A percentile compares a stretch with the other conserved stretches of the same genome.
These are phyloP conservation scores for Crossaster papposus DNA, from an alignment of 53 echinoderm and acorn worm species.

Conservation along the genomic window DNA sequence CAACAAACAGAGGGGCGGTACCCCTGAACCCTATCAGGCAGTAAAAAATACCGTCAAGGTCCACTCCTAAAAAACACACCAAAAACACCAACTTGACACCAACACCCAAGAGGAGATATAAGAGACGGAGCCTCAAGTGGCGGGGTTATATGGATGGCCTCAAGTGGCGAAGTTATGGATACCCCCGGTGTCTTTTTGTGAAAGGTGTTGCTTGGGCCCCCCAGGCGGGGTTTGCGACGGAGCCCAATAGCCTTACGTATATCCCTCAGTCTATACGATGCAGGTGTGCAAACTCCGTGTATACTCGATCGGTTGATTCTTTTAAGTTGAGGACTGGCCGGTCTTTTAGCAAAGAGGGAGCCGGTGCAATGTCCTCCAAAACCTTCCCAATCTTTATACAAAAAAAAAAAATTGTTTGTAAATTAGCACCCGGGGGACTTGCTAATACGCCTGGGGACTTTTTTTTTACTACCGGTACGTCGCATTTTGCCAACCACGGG, in stretches of 20 bases:
- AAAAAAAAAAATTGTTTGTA: background rate
- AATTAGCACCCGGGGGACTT: too few species aligned
- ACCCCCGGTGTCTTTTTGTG: slow-evolving; percentile 15
- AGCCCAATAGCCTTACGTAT: slow-evolving; percentile 20
- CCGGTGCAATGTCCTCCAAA: slow-evolving; percentile 24
- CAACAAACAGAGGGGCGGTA: slow-evolving; percentile 51
- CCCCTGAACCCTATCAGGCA: slow-evolving; percentile 43
- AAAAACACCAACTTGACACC: too few species aligned
- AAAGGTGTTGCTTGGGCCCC: slow-evolving; percentile 12
- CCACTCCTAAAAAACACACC: slow-evolving; percentile 7
- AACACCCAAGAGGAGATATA: background rate
- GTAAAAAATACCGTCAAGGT: slow-evolving; percentile 23
- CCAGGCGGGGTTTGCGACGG: background rate
- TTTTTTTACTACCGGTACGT: too few species aligned
- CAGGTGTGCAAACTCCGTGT: slow-evolving; percentile 32
- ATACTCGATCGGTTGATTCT: background rate
- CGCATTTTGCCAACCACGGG: too few species aligned
- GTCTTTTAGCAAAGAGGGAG: background rate
- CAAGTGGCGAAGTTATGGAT: slow-evolving; percentile 36
- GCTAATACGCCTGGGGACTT: too few species aligned
- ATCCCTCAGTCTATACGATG: background rate
- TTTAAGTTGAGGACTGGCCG: background rate
- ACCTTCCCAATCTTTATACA: background rate
- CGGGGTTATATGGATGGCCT: too few species aligned
- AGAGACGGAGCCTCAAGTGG: slow-evolving; percentile 16